Evolutionary conservation across 2,797 vertebrate species (phyloP).

Genomic region (Hirundo rustica): DNA sequence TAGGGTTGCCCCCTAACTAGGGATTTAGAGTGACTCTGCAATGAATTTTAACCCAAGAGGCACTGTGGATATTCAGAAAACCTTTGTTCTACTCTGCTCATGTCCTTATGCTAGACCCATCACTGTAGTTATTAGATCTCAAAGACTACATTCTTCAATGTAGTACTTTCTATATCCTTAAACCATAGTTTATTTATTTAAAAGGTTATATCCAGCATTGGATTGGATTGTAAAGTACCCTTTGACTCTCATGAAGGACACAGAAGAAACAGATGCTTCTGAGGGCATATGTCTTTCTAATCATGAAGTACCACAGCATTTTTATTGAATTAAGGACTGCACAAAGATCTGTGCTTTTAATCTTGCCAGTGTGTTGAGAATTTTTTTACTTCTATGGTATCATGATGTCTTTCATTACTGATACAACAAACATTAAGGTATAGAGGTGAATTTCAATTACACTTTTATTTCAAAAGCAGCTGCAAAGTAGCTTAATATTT

Average conservation of each 20-base stretch:
- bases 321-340: slow-evolving; percentile 39
- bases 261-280: slow-evolving; percentile 17
- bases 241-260: slow-evolving; percentile 68
- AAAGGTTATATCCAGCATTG: slow-evolving; percentile 61
- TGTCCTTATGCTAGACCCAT: slow-evolving; percentile 48
- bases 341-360: slow-evolving; percentile 21
- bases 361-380: background rate
- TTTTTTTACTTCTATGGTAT: background rate
- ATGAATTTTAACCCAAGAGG: slow-evolving; percentile 21
- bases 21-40: background rate
- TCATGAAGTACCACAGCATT: slow-evolving; percentile 26
- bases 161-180: slow-evolving; percentile 66
- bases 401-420: background rate
- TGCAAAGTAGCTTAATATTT: background rate
- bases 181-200: slow-evolving; percentile 66
- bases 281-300: slow-evolving; percentile 4
- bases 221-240: slow-evolving; percentile 59
- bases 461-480: background rate
- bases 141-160: slow-evolving; percentile 66
- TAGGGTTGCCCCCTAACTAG: background rate
- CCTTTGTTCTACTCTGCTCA: slow-evolving; percentile 40
- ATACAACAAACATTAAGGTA: background rate
- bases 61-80: background rate
- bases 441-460: background rate
- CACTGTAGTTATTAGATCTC: slow-evolving; percentile 62